Conservation (phyloP, 2,797 vertebrate species). For the Sebastes itinus region DNA sequence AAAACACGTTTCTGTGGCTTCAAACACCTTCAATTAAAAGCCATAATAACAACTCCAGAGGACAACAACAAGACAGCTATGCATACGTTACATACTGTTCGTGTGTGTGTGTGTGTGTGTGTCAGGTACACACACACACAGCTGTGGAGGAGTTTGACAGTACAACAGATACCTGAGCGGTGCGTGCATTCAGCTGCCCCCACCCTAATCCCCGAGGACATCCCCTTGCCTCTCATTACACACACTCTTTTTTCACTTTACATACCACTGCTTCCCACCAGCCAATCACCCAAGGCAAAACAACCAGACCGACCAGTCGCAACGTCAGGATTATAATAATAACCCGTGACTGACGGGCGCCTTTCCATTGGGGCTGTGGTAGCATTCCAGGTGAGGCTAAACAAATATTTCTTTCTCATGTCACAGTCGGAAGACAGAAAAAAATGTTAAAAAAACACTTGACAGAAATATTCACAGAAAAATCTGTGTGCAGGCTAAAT, state of each 20-base stretch:
- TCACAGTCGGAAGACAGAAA: conserved; percentile 6
- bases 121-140: conserved; percentile 12
- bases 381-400: conserved; percentile 60
- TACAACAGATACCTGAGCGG: conserved; percentile 48
- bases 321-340: conserved; percentile 17
- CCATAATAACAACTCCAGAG: conserved; percentile 29
- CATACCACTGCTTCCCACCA: conserved; percentile 48
- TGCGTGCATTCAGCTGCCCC: conserved; percentile 61
- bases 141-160: conserved; percentile 55
- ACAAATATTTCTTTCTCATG: conserved; percentile 35
- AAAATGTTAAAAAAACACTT: not conserved
- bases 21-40: conserved; percentile 50
- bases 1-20: conserved; percentile 54
- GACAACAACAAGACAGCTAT: conserved; percentile 40
- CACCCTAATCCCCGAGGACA: conserved; percentile 75
- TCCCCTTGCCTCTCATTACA: conserved; percentile 52
- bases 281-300: conserved; percentile 51
- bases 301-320: conserved; percentile 69
- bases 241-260: conserved; percentile 47
- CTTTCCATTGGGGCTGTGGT: conserved; percentile 21
- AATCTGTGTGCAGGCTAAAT: not conserved
- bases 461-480: not conserved
- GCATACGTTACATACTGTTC: conserved; percentile 4
- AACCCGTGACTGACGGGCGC: conserved; percentile 51
- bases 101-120: not conserved